phyloP scores from a whole-genome alignment of 2,113 vertebrate genomes.

The Dipodomys stephensi region DNA sequence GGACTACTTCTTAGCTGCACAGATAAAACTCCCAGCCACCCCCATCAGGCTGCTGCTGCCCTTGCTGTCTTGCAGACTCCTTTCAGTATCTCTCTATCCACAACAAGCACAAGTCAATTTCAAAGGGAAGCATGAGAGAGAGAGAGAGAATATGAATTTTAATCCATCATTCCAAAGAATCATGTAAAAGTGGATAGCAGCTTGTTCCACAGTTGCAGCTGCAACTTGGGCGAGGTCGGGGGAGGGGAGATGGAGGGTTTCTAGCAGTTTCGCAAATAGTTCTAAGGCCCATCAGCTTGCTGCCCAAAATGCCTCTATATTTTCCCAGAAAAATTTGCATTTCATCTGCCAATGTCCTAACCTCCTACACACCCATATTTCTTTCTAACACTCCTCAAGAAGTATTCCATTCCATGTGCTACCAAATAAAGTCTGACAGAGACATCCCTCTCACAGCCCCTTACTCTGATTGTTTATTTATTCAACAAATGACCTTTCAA shows the following conservation, averaged over 20 bases:
- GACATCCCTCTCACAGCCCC: background rate
- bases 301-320: conserved; percentile 56
- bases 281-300: conserved; percentile 58
- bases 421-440: conserved; percentile 9
- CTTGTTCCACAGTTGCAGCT: conserved; percentile 55
- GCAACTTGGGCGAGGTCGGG: background rate
- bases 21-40: background rate
- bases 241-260: background rate
- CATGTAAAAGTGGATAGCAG: conserved; percentile 57
- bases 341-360: conserved; percentile 50
- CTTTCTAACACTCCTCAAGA: conserved; percentile 19
- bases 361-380: conserved; percentile 66
- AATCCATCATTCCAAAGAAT: conserved; percentile 57
- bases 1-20: background rate
- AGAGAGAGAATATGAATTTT: conserved; percentile 59
- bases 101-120: background rate
- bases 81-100: background rate
- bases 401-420: background rate
- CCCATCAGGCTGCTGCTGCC: background rate
- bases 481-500: background rate
- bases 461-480: background rate
- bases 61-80: background rate
- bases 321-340: conserved; percentile 60
- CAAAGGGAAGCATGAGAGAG: conserved; percentile 51
- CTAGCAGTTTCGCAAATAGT: conserved; percentile 47